Evolutionary conservation across 2,797 vertebrate species (phyloP).

Genomic region (Merluccius polli): DNA sequence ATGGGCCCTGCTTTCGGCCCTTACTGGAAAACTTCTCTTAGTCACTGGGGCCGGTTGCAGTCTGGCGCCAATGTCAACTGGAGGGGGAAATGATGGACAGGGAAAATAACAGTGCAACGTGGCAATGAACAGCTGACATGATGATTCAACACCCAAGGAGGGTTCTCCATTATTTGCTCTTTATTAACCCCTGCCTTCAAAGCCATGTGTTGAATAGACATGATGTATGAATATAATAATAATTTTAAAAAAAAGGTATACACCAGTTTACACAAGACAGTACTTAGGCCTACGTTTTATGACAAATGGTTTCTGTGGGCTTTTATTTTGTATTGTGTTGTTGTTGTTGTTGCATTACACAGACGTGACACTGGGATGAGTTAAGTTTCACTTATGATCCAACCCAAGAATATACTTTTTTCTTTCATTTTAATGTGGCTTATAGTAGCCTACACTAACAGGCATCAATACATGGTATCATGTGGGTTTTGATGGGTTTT

Average conservation of each 20-base stretch:
- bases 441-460: not conserved
- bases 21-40: constrained; percentile 15
- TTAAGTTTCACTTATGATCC: not conserved
- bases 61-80: constrained; percentile 18
- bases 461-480: too few relatives aligned
- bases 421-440: not conserved
- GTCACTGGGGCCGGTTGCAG: constrained; percentile 28
- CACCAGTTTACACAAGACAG: not conserved
- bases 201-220: not conserved
- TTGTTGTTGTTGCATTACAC: not conserved
- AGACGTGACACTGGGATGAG: not conserved
- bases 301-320: not conserved
- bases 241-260: not conserved
- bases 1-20: not conserved
- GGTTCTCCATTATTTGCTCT: not conserved
- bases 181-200: not conserved
- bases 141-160: constrained; percentile 42
- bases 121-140: constrained; percentile 66
- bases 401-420: too few relatives aligned
- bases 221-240: not conserved
- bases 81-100: not conserved
- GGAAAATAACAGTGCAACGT: constrained; percentile 65
- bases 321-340: too few relatives aligned
- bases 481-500: too few relatives aligned
- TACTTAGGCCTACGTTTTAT: not conserved